These are phyloP conservation scores for Belonocnema kinseyi DNA, from an alignment of 1,140 invertebrate species.

Conservation along the genomic window DNA sequence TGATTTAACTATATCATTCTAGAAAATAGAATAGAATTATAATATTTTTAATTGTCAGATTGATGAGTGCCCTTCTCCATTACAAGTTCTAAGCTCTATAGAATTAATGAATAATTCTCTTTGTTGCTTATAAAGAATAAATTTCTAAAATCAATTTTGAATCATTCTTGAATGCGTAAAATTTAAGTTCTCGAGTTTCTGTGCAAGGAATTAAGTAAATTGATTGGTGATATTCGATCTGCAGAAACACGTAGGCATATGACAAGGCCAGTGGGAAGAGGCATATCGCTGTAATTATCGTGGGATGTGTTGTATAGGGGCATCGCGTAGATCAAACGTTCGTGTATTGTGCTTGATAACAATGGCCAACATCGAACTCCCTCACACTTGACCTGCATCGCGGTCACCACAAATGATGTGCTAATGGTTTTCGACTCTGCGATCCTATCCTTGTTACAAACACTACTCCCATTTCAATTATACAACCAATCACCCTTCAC, in stretches of 20 bases:
- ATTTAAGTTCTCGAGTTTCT: conserved; percentile 22
- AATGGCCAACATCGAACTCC: conserved; percentile 33
- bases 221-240: conserved; percentile 24
- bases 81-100: too few relatives aligned
- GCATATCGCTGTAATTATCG: conserved; percentile 33
- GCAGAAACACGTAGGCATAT: conserved; percentile 14
- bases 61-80: too few relatives aligned
- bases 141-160: not conserved
- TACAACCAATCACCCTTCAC: not conserved
- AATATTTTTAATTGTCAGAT: too few relatives aligned
- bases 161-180: not conserved
- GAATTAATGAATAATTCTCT: too few relatives aligned
- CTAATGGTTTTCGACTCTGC: conserved; percentile 26
- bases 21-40: too few relatives aligned
- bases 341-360: conserved; percentile 33
- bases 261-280: conserved; percentile 8
- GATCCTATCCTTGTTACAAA: conserved; percentile 14
- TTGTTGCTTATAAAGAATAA: too few relatives aligned
- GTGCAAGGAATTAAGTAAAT: conserved; percentile 18
- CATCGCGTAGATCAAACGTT: conserved; percentile 39
- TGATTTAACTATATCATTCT: too few relatives aligned
- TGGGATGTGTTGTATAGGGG: conserved; percentile 20
- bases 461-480: conserved; percentile 28
- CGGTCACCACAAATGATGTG: conserved; percentile 27
- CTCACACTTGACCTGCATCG: conserved; percentile 26